These are phyloP conservation scores for Heteromyza rotundicornis DNA, from an alignment of 2,888 invertebrate genomes.

Conservation along the genomic window DNA sequence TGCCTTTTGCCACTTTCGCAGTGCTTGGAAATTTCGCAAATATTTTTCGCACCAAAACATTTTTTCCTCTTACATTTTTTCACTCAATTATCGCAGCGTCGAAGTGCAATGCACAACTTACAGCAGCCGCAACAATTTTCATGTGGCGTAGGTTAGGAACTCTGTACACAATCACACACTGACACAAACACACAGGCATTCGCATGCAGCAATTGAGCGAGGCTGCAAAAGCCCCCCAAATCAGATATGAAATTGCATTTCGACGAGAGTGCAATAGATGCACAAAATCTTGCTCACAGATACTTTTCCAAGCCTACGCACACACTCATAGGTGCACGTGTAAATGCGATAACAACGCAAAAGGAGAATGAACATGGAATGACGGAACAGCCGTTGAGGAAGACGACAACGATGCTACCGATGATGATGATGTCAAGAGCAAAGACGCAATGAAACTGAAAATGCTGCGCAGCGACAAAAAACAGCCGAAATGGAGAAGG, in stretches of 20 bases:
- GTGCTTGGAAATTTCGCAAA: no score
- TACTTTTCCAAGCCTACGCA: slow-evolving; percentile 11
- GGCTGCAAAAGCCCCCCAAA: slow-evolving; percentile 1
- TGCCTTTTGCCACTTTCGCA: no score
- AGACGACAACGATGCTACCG: not conserved
- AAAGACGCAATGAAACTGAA: slow-evolving; percentile 35
- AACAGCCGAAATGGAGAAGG: not conserved
- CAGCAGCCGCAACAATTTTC: slow-evolving; percentile 26
- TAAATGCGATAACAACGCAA: not conserved
- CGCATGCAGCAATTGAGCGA: slow-evolving; percentile 13
- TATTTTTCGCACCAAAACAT: no score
- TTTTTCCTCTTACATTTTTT: no score
- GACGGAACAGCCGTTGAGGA: not conserved
- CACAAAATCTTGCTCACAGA: not conserved
- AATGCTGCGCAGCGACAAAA: not conserved
- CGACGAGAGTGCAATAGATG: not conserved
- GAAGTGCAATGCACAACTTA: not conserved
- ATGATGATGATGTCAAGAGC: slow-evolving; percentile 37
- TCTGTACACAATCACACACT: slow-evolving; percentile 18
- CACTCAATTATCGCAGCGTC: not conserved
- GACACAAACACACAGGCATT: slow-evolving; percentile 15
- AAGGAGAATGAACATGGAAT: not conserved
- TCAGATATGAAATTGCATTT: not conserved
- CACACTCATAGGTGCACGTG: slow-evolving; percentile 13
- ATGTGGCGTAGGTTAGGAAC: slow-evolving; percentile 42